Evolutionary conservation across 2,888 invertebrate genomes (phyloP).

Genomic region (Drosophila kambysellisi): DNA sequence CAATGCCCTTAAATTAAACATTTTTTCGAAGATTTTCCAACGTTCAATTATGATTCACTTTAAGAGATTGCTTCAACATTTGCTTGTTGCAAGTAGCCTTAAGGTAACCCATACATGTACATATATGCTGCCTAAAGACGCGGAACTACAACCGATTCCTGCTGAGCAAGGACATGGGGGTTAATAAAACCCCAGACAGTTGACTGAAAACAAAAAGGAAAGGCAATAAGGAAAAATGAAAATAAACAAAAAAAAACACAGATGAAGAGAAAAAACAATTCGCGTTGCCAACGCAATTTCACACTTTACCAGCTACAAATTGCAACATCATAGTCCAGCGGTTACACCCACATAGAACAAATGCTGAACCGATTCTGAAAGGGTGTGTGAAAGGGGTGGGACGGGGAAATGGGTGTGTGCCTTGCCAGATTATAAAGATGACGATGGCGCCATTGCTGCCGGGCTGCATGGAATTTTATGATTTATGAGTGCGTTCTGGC

Average conservation of each 20-base stretch:
- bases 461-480: constrained; percentile 75
- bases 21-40: neutral
- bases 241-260: neutral
- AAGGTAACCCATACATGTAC: constrained; percentile 1
- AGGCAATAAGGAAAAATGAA: neutral
- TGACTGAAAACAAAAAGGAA: constrained; percentile 21
- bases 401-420: constrained; percentile 11
- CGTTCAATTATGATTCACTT: neutral
- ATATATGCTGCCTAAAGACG: constrained; percentile 18
- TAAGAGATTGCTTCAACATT: neutral
- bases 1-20: neutral
- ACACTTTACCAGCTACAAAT: constrained; percentile 80
- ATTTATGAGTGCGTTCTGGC: constrained; percentile 71
- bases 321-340: constrained; percentile 76
- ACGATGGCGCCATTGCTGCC: constrained; percentile 63
- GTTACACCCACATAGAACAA: constrained; percentile 44
- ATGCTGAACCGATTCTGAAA: constrained; percentile 22
- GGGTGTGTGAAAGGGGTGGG: neutral
- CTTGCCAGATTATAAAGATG: constrained; percentile 75
- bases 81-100: neutral
- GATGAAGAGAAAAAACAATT: constrained; percentile 60
- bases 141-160: constrained; percentile 20
- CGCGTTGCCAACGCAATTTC: constrained; percentile 76
- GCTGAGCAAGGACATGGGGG: neutral
- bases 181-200: constrained; percentile 35